A percentile compares a stretch with the other conserved stretches of the same genome.
Conservation (phyloP, 2,888 invertebrate genomes). For the Strigamia transsilvanica region DNA sequence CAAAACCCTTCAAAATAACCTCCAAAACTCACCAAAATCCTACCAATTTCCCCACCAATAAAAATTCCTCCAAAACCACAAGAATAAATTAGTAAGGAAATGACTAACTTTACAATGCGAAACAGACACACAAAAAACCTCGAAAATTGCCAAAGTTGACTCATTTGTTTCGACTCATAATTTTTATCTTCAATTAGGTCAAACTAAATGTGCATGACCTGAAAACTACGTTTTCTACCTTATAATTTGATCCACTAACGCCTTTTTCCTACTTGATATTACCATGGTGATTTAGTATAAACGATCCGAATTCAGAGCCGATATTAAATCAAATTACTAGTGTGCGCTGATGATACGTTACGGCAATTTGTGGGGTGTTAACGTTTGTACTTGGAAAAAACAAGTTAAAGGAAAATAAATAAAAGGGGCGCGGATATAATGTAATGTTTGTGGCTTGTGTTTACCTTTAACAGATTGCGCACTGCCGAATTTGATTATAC, state of each 20-base stretch:
- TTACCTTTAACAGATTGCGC: not conserved
- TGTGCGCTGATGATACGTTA: conserved; percentile 23
- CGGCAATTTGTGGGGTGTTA: conserved; percentile 16
- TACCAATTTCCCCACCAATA: no score
- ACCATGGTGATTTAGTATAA: conserved; percentile 29
- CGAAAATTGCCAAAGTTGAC: not conserved
- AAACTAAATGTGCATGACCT: conserved; percentile 36
- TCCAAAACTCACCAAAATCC: no score
- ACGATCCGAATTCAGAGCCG: not conserved
- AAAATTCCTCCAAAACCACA: no score
- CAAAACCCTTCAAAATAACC: no score
- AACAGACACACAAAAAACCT: not conserved
- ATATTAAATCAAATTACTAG: conserved; percentile 43
- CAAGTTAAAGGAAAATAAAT: not conserved
- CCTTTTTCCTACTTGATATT: conserved; percentile 33
- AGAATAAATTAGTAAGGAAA: no score
- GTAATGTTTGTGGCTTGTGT: not conserved
- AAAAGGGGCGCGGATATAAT: not conserved
- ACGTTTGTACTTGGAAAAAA: not conserved
- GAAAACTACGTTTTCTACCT: not conserved
- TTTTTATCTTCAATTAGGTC: conserved; percentile 40
- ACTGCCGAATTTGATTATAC: not conserved
- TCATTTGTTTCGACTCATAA: conserved; percentile 22
- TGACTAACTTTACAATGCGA: not conserved
- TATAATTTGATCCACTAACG: conserved; percentile 40